Base-by-base conservation (phyloP, 2,888 invertebrate species). In the Hipparchia semele region DNA sequence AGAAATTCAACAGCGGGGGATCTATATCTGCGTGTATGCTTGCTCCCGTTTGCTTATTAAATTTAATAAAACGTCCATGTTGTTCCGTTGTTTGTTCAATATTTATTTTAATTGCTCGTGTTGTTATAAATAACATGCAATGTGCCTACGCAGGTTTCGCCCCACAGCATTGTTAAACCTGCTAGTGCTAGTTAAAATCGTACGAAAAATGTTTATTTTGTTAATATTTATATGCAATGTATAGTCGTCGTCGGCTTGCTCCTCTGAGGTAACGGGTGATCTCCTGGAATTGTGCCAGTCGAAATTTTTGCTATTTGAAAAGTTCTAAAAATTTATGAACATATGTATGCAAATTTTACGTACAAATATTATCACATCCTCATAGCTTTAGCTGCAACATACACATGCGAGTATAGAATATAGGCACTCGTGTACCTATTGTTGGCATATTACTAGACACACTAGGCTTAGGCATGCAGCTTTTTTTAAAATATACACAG, bases 51-150 rank as follows among this genome's bases (percentile, higher is more conserved):
- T 75, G 73, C 71, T 76, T 70, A 74, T 72, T 73, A 54, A 75
- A 72, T 75, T 76, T 76, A 77, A 76, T 78, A 75, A 78, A 70
- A 72, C 66, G 72, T 76, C 76, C 69, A 67, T 70, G 70, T 75
- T 73, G 59, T 65, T 71, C 72, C 67, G 51, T 12, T 72, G 73
- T 71, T 75, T 69, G 71, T 71, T 67, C 67, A 72, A 61, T 61
- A 60, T 71, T 68, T 60, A 73, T 68, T 68, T 75, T 72, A 75
- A 73, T 76, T 69, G 62, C 69, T 56, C 7, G 66, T 9, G 66
- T 66, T 56, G 54, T 66, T 65, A 12, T 10, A 39, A 54, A 39
- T 56, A 54, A 66, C 66, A 54, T 54, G 66, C 64, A 51, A 64
- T 33, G 33, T 64, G 51, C 51, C 51, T 23, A 51, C 64, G 64